These are phyloP conservation scores for Eulithis prunata DNA, from an alignment of 2,888 invertebrate genomes.

Conservation along the genomic window DNA sequence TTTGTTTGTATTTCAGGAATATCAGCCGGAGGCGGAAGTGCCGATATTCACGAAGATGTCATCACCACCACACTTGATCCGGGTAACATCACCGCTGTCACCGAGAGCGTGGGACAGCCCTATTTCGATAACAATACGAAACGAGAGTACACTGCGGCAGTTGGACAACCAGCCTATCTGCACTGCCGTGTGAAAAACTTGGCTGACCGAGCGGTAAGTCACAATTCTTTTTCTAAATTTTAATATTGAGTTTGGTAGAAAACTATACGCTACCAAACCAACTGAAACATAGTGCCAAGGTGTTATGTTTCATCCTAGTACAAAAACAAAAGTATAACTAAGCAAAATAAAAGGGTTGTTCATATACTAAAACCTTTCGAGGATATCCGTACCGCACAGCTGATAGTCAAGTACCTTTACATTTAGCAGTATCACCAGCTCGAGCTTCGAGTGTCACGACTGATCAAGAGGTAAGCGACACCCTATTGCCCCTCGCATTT, in stretches of 20 bases:
- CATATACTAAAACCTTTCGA: neutral
- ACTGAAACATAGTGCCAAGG: neutral
- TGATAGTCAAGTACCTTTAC: slow-evolving; percentile 10
- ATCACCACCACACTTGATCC: slow-evolving; percentile 51
- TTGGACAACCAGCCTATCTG: slow-evolving; percentile 93
- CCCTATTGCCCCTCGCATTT: slow-evolving; percentile 30
- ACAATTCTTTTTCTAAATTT: slow-evolving; percentile 7
- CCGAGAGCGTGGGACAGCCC: slow-evolving; percentile 90
- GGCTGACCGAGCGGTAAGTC: slow-evolving; percentile 93
- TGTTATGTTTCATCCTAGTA: too few relatives aligned
- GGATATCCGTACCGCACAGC: neutral
- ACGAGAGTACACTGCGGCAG: slow-evolving; percentile 92
- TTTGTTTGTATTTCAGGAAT: slow-evolving; percentile 54
- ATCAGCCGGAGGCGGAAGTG: slow-evolving; percentile 65
- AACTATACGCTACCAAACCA: neutral
- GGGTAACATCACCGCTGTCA: slow-evolving; percentile 55
- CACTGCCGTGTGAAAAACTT: slow-evolving; percentile 94
- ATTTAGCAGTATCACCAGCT: slow-evolving; percentile 30
- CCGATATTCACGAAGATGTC: slow-evolving; percentile 51
- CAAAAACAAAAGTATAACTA: too few relatives aligned
- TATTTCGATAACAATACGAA: slow-evolving; percentile 94
- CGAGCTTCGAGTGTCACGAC: slow-evolving; percentile 38
- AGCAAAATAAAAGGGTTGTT: too few relatives aligned
- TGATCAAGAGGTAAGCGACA: slow-evolving; percentile 41
- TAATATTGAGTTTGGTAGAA: neutral